Percentiles rank a stretch among this genome's conserved stretches.
phyloP scores from a whole-genome alignment of 2,113 vertebrate genomes.

The Hucho hucho region DNA sequence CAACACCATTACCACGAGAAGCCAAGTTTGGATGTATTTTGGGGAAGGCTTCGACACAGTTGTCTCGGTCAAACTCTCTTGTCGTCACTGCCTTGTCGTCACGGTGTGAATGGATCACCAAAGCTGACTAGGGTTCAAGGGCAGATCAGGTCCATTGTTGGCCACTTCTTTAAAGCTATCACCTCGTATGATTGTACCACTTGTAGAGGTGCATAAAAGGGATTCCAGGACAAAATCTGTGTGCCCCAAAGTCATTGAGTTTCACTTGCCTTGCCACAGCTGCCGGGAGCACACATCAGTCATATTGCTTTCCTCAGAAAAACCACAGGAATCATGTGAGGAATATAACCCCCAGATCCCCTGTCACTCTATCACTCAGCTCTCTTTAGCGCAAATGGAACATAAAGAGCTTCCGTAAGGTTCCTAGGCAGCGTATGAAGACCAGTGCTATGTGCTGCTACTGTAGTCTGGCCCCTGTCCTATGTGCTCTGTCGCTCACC shows the following conservation, averaged over 20 bases:
- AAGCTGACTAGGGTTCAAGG: background rate
- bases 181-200: background rate
- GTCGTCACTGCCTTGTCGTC: background rate
- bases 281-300: background rate
- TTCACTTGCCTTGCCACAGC: background rate
- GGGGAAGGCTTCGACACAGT: background rate
- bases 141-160: constrained; percentile 1
- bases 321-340: background rate
- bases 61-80: background rate
- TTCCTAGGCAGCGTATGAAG: too few relatives aligned
- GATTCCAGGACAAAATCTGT: background rate
- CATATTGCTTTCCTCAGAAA: background rate
- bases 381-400: background rate
- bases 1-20: background rate
- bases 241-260: background rate
- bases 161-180: background rate
- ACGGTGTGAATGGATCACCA: background rate
- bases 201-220: background rate
- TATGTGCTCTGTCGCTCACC: constrained; percentile 66
- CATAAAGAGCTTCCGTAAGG: background rate
- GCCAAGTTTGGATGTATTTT: background rate
- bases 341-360: background rate
- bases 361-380: background rate
- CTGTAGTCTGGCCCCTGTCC: background rate
- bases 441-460: background rate